phyloP scores from a whole-genome alignment of 1,140 invertebrate genomes.

The Hestina assimilis region DNA sequence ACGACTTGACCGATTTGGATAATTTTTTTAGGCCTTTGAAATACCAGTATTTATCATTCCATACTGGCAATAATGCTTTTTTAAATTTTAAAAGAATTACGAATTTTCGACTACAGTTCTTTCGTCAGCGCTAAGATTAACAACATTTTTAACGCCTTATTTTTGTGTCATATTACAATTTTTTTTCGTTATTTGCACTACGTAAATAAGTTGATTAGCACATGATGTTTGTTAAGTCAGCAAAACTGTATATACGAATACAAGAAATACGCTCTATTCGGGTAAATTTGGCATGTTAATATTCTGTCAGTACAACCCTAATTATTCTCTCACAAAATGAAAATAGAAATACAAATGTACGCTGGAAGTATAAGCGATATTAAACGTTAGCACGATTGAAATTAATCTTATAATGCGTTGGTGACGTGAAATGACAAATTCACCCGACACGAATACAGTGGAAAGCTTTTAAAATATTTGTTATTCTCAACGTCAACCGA shows the following conservation, averaged over 20 bases:
- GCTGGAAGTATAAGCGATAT: slow-evolving; percentile 17
- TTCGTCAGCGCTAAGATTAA: no score
- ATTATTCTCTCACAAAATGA: slow-evolving; percentile 15
- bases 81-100: no score
- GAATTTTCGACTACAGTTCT: no score
- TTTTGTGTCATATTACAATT: no score
- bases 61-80: no score
- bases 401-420: slow-evolving; percentile 29
- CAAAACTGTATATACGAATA: no score
- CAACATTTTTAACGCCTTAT: no score
- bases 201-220: neutral
- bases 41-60: no score
- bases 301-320: slow-evolving; percentile 16
- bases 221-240: neutral
- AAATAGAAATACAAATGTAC: slow-evolving; percentile 19
- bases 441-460: slow-evolving; percentile 10
- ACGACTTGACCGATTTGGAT: no score
- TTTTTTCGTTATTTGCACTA: no score
- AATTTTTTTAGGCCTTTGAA: no score
- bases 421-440: slow-evolving; percentile 23
- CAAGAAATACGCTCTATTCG: no score
- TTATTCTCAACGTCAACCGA: slow-evolving; percentile 19
- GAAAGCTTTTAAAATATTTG: slow-evolving; percentile 34
- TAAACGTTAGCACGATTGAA: slow-evolving; percentile 15
- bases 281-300: slow-evolving; percentile 5